These are phyloP conservation scores for Rhimphoctona megacephalus DNA, from an alignment of 2,888 invertebrate genomes.

Conservation along the genomic window DNA sequence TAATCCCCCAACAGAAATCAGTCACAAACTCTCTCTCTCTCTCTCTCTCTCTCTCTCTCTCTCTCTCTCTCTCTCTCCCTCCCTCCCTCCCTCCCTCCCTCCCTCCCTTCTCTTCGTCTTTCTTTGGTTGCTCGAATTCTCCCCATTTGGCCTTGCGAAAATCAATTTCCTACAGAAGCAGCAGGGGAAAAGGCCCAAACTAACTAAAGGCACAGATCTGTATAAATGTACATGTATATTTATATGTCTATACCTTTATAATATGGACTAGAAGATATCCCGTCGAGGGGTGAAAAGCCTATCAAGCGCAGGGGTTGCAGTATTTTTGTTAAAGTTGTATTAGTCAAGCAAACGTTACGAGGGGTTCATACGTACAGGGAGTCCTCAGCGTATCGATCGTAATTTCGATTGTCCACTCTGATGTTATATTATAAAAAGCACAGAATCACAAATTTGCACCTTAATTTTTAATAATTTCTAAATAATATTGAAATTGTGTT, in stretches of 20 bases:
- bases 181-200: conserved; percentile 51
- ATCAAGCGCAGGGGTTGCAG: conserved; percentile 50
- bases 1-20: conserved; percentile 54
- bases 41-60: not conserved
- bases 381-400: not conserved
- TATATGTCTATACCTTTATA: conserved; percentile 5
- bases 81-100: not conserved
- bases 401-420: not conserved
- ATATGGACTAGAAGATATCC: conserved; percentile 42
- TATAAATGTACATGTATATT: not conserved
- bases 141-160: conserved; percentile 61
- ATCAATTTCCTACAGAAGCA: conserved; percentile 66
- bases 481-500: too few species aligned
- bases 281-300: conserved; percentile 54
- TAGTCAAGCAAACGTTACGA: conserved; percentile 41
- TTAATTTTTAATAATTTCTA: not conserved
- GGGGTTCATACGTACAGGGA: conserved; percentile 11
- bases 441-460: not conserved
- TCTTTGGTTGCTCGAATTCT: conserved; percentile 41
- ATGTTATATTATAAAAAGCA: not conserved
- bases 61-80: not conserved
- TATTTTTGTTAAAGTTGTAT: conserved; percentile 56
- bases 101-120: conserved; percentile 12
- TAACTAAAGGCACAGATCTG: conserved; percentile 21
- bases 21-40: not conserved